phyloP scores from a whole-genome alignment of 1,140 invertebrate genomes.

The Neodiprion pinetum region DNA sequence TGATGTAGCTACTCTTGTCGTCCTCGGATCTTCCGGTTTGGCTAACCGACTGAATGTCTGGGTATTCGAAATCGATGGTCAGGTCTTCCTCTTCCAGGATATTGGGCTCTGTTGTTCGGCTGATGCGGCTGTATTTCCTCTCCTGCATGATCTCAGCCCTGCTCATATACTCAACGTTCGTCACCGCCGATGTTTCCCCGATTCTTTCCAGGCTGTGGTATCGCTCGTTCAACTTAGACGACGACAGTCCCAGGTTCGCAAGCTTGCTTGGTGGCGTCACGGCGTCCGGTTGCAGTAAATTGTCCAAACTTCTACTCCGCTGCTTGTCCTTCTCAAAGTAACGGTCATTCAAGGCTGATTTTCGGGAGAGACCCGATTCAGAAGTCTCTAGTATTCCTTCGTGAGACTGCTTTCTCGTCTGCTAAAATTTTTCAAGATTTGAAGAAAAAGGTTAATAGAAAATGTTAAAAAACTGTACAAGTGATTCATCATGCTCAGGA shows the following conservation, averaged over 20 bases:
- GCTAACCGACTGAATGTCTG: constrained; percentile 68
- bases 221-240: constrained; percentile 82
- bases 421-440: constrained; percentile 23
- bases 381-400: constrained; percentile 65
- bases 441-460: too few relatives aligned
- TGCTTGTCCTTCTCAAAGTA: constrained; percentile 87
- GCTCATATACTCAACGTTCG: constrained; percentile 65
- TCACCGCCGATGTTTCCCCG: constrained; percentile 62
- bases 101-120: constrained; percentile 57
- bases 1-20: constrained; percentile 66
- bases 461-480: too few relatives aligned
- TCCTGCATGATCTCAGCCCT: constrained; percentile 61
- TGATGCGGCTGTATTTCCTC: constrained; percentile 59
- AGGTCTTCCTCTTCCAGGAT: constrained; percentile 64
- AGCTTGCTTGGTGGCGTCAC: constrained; percentile 62
- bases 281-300: constrained; percentile 71
- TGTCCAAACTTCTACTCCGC: constrained; percentile 82
- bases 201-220: constrained; percentile 84
- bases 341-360: constrained; percentile 85
- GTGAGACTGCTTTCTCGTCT: constrained; percentile 73
- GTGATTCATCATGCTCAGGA: too few relatives aligned
- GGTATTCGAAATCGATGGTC: constrained; percentile 72
- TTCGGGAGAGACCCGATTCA: constrained; percentile 73
- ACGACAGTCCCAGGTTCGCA: constrained; percentile 78
- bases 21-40: constrained; percentile 71